Percentiles rank a stretch among this genome's conserved stretches.
Evolutionary conservation across 92 coral and sea anemone genomes (phyloP).

Genomic region (Porites divaricata): DNA sequence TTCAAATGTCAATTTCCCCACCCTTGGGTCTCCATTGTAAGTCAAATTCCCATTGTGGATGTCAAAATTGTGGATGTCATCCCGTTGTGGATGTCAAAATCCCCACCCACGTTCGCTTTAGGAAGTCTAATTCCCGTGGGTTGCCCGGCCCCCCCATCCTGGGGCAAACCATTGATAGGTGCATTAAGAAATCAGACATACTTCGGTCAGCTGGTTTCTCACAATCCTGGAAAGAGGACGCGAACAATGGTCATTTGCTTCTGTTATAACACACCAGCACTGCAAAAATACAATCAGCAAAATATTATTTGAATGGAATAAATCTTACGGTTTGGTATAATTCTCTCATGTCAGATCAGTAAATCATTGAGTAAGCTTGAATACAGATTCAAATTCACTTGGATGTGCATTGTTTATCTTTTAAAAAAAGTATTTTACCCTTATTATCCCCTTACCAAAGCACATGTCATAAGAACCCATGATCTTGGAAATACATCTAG

Average conservation of each 20-base stretch:
- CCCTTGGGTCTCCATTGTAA: too few species aligned
- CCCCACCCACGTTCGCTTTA: too few species aligned
- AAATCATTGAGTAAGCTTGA: neutral
- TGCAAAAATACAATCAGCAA: neutral
- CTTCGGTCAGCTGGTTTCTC: slow-evolving; percentile 73
- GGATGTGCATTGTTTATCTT: too few species aligned
- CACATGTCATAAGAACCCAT: neutral
- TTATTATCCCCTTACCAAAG: neutral
- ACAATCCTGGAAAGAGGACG: slow-evolving; percentile 83
- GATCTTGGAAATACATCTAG: neutral
- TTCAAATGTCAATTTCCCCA: too few species aligned
- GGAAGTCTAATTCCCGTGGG: too few species aligned
- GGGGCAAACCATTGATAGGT: too few species aligned
- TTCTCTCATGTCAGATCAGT: neutral
- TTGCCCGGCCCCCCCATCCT: too few species aligned
- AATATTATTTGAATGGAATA: neutral
- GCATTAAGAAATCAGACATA: neutral
- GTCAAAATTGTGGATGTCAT: too few species aligned
- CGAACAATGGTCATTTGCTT: slow-evolving; percentile 71
- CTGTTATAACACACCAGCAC: slow-evolving; percentile 5
- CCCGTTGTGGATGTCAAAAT: too few species aligned
- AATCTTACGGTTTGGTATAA: neutral
- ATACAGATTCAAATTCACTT: too few species aligned
- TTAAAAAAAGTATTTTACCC: neutral
- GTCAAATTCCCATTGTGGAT: too few species aligned